Evolutionary conservation across 2,888 invertebrate genomes (phyloP).

Genomic region (Metopia argyrocephala): DNA sequence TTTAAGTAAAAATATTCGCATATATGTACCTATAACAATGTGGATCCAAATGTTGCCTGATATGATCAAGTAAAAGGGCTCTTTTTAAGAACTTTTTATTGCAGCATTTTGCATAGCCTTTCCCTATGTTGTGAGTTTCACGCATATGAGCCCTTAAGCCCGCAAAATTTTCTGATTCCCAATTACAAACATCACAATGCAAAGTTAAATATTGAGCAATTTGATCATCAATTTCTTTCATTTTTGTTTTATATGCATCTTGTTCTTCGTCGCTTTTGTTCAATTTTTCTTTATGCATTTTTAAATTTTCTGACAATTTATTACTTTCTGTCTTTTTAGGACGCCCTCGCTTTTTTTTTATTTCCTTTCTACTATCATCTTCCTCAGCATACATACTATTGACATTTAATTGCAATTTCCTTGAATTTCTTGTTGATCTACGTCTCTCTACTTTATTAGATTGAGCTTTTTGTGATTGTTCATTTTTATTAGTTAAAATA

Average conservation of each 20-base stretch:
- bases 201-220: constrained; percentile 75
- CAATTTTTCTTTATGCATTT: constrained; percentile 8
- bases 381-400: background rate
- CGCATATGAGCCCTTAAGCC: constrained; percentile 63
- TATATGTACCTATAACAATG: constrained; percentile 63
- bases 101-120: constrained; percentile 75
- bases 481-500: constrained; percentile 47
- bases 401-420: constrained; percentile 3
- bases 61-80: constrained; percentile 75
- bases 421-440: constrained; percentile 38
- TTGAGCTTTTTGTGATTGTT: constrained; percentile 17
- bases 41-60: constrained; percentile 75
- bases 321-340: constrained; percentile 48
- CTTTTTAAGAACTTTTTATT: constrained; percentile 74
- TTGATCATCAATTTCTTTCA: constrained; percentile 73
- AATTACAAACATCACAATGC: constrained; percentile 73
- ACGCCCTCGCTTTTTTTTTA: constrained; percentile 51
- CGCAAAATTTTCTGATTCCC: constrained; percentile 65
- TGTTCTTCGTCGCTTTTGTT: constrained; percentile 39
- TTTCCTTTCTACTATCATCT: background rate
- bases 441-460: constrained; percentile 19
- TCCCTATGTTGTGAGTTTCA: constrained; percentile 66
- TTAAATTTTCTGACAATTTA: constrained; percentile 8
- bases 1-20: background rate
- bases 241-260: constrained; percentile 61